Base-by-base conservation (phyloP, 1,140 invertebrate genomes). In the Macrotrachela quadricornifera region DNA sequence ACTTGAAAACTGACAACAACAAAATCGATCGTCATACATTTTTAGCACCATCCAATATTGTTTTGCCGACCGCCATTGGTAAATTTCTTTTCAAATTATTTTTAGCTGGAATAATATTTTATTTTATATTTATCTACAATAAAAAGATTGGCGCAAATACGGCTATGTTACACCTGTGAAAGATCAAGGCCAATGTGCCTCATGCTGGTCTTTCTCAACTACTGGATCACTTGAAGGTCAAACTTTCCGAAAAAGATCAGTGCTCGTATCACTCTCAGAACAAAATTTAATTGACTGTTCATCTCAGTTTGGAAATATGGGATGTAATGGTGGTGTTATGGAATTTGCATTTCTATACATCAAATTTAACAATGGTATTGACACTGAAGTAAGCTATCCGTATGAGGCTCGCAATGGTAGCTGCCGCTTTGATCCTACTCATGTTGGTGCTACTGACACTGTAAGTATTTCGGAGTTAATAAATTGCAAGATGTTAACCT, bases 141-240 rank as follows among this genome's bases (percentile, higher is more conserved):
- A 30, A 30, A 30, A 30, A 30, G 85, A 94, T 71, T 94, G 87
- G 87, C 78, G 86, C 60, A 64, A 92, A 1, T 79, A 76, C 63
- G 67, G 66, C 36, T 87, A 85, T 58, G 86, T 94, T 1, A 91
- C 84, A 1, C 86, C 86, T 1, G 82, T 92, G 0, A 91, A 90
- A 76, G 83, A 90, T 76, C 85, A 91, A 73, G 40, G 40, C 4
- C 12, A 42, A 13, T 67, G 65, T 58, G 65, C 64, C 10, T 67
- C 65, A 10, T 67, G 65, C 44, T 67, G 63, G 63, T 61, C 65
- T n/a, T 67, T 67, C 56, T 44, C 40, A 65, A 48, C 4, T 46
- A 10, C 38, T n/a, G 38, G 13, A 14, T 2, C 15, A 42, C 40
- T 42, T 4, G 40, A 42, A 42, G 15, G 12, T 42, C 40, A 42